A percentile compares a stretch with the other conserved stretches of the same genome.
Evolutionary conservation across 1,140 invertebrate genomes (phyloP).

Genomic region (Cherax quadricarinatus): DNA sequence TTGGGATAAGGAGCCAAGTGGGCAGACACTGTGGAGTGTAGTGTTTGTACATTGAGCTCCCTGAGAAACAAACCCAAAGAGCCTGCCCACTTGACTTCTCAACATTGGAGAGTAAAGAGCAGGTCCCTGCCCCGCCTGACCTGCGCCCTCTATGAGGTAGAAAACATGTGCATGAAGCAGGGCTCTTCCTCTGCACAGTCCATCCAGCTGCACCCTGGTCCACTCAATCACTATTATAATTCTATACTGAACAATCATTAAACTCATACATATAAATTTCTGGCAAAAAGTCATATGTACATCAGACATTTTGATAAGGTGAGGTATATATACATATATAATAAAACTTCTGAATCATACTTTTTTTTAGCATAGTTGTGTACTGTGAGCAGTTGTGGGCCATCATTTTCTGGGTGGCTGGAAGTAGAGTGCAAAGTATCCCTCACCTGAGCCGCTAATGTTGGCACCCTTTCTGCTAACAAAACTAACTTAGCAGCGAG

Average conservation of each 20-base stretch:
- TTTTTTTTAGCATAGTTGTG: slow-evolving; percentile 56
- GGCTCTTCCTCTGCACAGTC: slow-evolving; percentile 53
- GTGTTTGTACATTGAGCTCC: slow-evolving; percentile 71
- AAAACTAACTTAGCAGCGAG: slow-evolving; percentile 67
- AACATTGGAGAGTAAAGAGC: slow-evolving; percentile 28
- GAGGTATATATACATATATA: slow-evolving; percentile 59
- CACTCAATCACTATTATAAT: slow-evolving; percentile 31
- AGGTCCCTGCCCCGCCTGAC: slow-evolving; percentile 66
- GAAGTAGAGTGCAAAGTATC: slow-evolving; percentile 53
- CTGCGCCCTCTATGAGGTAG: slow-evolving; percentile 69
- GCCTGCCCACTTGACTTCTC: slow-evolving; percentile 49
- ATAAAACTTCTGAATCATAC: slow-evolving; percentile 42
- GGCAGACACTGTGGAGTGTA: slow-evolving; percentile 61
- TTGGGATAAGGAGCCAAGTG: slow-evolving; percentile 37
- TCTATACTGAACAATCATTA: slow-evolving; percentile 55
- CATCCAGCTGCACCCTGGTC: slow-evolving; percentile 41
- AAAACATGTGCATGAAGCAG: slow-evolving; percentile 69
- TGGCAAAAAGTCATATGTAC: slow-evolving; percentile 43
- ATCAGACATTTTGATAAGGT: slow-evolving; percentile 54
- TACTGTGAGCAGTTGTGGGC: slow-evolving; percentile 49
- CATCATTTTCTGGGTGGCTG: slow-evolving; percentile 36
- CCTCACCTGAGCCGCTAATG: slow-evolving; percentile 69
- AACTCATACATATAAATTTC: slow-evolving; percentile 42
- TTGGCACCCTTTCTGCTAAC: slow-evolving; percentile 72
- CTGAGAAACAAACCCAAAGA: slow-evolving; percentile 66